Base-by-base conservation (phyloP, 2,797 vertebrate species). In the Morelia viridis region DNA sequence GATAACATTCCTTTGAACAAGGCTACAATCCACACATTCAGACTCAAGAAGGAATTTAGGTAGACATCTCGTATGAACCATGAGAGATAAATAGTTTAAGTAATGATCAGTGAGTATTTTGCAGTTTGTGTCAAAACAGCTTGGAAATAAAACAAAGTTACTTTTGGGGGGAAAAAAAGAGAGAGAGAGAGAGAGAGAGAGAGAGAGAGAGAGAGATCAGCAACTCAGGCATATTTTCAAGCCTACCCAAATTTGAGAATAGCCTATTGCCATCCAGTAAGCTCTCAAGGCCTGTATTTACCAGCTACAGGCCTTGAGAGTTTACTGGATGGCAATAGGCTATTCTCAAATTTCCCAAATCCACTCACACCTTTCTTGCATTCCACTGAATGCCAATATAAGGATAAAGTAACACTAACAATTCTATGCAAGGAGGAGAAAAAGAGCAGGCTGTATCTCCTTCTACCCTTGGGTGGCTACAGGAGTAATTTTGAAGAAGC, bases 1-100 rank as follows among this genome's bases (percentile, higher is more conserved):
- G 65, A 8, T 31, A 71, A 8, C 5, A 1, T 71, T 71, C n/a
- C 5, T 13, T 95, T 95, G 95, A 96, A 96, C 95, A 96, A 95
- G 89, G 94, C 76, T 89, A 24, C 1, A 35, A 28, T 65, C 31
- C 56, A 56, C 76, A 89, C 57, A 91, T 89, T 26, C 31, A 91
- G 15, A 84, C 41, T 90, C 35, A 80, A 46, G 28, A 94, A 92
- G 83, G 93, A 9, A 65, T 88, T 92, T 28, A 88, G 94, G 93
- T 83, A 92, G 91, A 96, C 95, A 95, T 95, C 94, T 93, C 94
- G 90, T 31, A 0, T 46, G 61, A 94, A 50, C 92, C 56, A 91
- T 71, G 64, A 87, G 13, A 35, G 17, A 41, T 11, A 46, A 3
- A 26, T 58, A 22, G 46, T 11, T 28, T 86, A 61, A 60, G 28